Base-by-base conservation (phyloP, 2,888 invertebrate species). In the Drosophila birchii region DNA sequence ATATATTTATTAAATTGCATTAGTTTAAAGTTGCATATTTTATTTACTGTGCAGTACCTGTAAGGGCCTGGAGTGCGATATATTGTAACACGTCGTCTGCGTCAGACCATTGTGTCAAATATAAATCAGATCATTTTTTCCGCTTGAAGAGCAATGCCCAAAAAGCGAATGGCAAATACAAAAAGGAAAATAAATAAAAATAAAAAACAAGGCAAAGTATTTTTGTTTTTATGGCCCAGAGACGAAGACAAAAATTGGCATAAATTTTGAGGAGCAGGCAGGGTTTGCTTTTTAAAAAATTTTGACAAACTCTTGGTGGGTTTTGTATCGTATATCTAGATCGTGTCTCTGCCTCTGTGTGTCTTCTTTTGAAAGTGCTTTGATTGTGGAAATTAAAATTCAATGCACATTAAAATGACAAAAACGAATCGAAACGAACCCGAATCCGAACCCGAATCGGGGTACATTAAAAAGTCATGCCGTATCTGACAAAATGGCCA, bases 101-200 rank as follows among this genome's bases (percentile, higher is more conserved):
- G 57, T 61, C 76, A 78, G 78, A 75, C 80, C 88, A 88, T 86
- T 89, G 89, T 88, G 89, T 89, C 89, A 88, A 88, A 89, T 88
- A 88, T 88, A 88, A 88, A 89, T 88, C 88, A 88, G 88, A 88
- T 88, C 89, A 88, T 79, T 88, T 88, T 88, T 85, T 81, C 75
- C 81, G 75, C 82, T 51, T 69, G 38, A 66, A 57, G 53, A 39
- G 39, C 36, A 45, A 45, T 59, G 44, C 20, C 23, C 23, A 61
- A 66, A 57, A 54, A 41, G 43, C 36, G 47, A 47, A 38, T 23
- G 47, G 53, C 38, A 36, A 26, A 36, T 23, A 51, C 4, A 6
- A 20, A 14, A 34, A 26, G 16, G 0, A 23, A 9, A 20, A 9
- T 20, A 41, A 2, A 29, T 7, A 29, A 29, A 34, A 45, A 16